Evolutionary conservation across 2,888 invertebrate genomes (phyloP).

Genomic region (Spisula subtruncata): DNA sequence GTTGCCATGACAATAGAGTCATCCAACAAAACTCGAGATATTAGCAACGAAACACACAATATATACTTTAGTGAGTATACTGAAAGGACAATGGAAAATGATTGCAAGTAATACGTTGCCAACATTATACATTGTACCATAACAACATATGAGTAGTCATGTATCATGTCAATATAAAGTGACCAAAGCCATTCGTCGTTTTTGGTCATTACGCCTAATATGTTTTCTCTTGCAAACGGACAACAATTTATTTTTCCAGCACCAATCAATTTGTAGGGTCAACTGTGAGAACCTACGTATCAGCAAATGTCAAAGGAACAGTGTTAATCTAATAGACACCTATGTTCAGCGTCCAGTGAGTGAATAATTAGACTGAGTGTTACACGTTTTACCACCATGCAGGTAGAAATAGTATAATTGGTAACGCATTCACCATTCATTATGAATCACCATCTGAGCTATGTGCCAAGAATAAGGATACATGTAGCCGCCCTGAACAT

Average conservation of each 20-base stretch:
- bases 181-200: constrained; percentile 5
- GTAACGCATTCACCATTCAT: not conserved
- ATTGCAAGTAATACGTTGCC: too few relatives aligned
- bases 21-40: too few relatives aligned
- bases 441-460: not conserved
- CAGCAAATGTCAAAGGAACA: not conserved
- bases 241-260: not conserved
- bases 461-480: too few relatives aligned
- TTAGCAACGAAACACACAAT: too few relatives aligned
- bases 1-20: too few relatives aligned
- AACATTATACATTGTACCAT: not conserved
- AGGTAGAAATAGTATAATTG: not conserved
- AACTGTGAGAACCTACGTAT: not conserved
- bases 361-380: not conserved
- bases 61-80: too few relatives aligned
- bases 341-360: not conserved
- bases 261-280: constrained; percentile 2
- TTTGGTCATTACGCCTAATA: not conserved
- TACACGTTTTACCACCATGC: not conserved
- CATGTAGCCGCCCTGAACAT: too few relatives aligned
- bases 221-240: not conserved
- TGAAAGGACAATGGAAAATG: too few relatives aligned
- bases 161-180: not conserved
- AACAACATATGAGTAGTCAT: not conserved
- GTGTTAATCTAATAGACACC: not conserved